Evolutionary conservation across 30 jellyfish, hydroid and myxozoan species (phyloP).

Genomic region (Mastigias papua): DNA sequence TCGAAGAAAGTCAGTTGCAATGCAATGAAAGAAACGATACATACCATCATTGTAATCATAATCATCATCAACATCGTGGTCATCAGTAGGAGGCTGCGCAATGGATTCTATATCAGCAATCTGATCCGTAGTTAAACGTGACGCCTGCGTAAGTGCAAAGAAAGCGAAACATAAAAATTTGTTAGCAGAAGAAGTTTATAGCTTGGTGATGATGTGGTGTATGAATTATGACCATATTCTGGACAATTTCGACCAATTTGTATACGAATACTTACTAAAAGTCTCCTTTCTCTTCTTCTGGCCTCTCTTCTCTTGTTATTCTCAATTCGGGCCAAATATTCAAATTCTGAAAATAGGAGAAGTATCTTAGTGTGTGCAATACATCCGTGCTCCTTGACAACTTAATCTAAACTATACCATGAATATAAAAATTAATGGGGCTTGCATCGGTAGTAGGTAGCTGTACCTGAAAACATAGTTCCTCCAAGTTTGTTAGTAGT

Average conservation of each 20-base stretch:
- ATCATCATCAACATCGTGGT: slow-evolving; percentile 37
- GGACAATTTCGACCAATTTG: not conserved
- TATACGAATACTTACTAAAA: slow-evolving; percentile 7
- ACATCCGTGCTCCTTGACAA: not conserved
- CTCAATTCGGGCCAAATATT: slow-evolving; percentile 22
- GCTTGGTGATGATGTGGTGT: not conserved
- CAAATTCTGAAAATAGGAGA: slow-evolving; percentile 30
- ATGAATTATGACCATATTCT: not conserved
- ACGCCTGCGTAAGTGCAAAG: slow-evolving; percentile 6
- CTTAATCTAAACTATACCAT: no score
- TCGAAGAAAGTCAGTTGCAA: not conserved
- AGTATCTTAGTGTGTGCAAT: not conserved
- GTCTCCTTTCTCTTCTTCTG: slow-evolving; percentile 30
- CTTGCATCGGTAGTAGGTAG: not conserved
- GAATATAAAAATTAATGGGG: no score
- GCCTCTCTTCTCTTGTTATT: slow-evolving; percentile 25
- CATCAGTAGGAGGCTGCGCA: slow-evolving; percentile 24
- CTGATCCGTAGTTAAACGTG: slow-evolving; percentile 43
- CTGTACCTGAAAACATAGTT: not conserved
- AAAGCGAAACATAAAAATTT: not conserved
- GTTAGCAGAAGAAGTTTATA: not conserved
- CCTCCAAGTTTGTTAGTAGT: not conserved
- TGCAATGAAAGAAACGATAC: not conserved
- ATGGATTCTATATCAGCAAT: slow-evolving; percentile 49
- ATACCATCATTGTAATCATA: slow-evolving; percentile 41